Evolutionary conservation across 1,140 invertebrate genomes (phyloP).

Genomic region (Zaprionus davidi): DNA sequence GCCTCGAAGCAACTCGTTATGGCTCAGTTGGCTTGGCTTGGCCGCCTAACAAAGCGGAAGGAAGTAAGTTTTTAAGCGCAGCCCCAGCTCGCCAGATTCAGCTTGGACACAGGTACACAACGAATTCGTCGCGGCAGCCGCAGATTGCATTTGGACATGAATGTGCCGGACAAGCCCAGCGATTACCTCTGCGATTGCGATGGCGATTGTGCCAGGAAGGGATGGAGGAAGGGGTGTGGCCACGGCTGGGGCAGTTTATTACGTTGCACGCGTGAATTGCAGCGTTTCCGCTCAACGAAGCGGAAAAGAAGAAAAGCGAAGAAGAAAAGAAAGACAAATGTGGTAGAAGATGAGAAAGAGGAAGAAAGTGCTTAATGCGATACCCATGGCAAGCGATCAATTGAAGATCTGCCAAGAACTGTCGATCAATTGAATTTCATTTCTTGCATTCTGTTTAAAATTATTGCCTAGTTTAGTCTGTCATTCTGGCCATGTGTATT

Average conservation of each 20-base stretch:
- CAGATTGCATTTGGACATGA: slow-evolving; percentile 55
- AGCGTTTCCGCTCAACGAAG: slow-evolving; percentile 70
- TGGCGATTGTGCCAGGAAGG: background rate
- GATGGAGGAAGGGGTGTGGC: background rate
- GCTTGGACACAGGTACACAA: slow-evolving; percentile 23
- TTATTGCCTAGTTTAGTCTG: background rate
- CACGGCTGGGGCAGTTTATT: slow-evolving; percentile 59
- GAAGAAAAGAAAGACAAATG: background rate
- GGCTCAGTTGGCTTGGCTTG: slow-evolving; percentile 19
- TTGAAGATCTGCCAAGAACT: background rate
- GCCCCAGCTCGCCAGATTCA: slow-evolving; percentile 30
- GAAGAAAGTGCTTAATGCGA: too few relatives aligned
- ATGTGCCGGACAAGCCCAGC: slow-evolving; percentile 5
- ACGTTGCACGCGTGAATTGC: slow-evolving; percentile 74
- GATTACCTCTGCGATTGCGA: background rate
- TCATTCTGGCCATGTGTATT: background rate
- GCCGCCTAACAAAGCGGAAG: slow-evolving; percentile 79
- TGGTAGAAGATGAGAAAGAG: too few relatives aligned
- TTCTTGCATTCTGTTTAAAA: background rate
- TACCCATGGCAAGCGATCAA: too few relatives aligned
- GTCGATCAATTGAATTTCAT: background rate
- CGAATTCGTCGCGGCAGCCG: slow-evolving; percentile 7
- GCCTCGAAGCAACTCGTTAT: background rate
- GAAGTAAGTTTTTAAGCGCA: slow-evolving; percentile 79
- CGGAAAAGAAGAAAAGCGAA: background rate